phyloP scores from a whole-genome alignment of 2,113 vertebrate genomes.

The Cinclus mexicanus region DNA sequence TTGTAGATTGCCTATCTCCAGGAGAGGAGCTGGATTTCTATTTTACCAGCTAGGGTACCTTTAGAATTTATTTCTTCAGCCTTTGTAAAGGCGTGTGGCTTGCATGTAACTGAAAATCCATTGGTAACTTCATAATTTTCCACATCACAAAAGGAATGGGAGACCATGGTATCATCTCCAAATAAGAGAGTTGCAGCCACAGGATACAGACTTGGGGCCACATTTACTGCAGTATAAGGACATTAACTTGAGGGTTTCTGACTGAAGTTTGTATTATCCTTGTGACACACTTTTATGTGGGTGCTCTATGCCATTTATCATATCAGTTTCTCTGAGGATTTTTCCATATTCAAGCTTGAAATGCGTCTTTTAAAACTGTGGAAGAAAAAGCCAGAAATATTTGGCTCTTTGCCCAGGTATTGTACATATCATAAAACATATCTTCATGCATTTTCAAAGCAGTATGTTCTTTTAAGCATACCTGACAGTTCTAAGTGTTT shows the following conservation, averaged over 20 bases:
- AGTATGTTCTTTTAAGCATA: not conserved
- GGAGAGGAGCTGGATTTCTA: not conserved
- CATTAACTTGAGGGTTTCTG: not conserved
- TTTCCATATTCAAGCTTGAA: not conserved
- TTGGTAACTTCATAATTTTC: not conserved
- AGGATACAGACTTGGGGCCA: not conserved
- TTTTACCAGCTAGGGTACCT: not conserved
- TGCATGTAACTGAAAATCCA: not conserved
- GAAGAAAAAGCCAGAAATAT: not conserved
- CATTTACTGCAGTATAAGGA: not conserved
- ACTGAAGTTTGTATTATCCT: not conserved
- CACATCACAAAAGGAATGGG: not conserved
- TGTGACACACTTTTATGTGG: not conserved
- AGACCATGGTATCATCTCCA: rapidly evolving
- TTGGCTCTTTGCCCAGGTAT: not conserved
- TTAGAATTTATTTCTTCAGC: not conserved
- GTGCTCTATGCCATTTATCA: not conserved
- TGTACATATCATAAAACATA: not conserved
- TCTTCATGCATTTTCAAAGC: not conserved
- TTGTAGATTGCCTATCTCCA: not conserved
- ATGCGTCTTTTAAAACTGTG: not conserved
- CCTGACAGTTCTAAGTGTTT: not conserved
- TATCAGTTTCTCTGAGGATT: not conserved
- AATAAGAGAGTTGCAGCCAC: not conserved
- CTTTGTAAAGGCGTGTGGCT: not conserved